Base-by-base conservation (phyloP, 53 echinoderm and acorn worm genomes). In the Henricia sp. region DNA sequence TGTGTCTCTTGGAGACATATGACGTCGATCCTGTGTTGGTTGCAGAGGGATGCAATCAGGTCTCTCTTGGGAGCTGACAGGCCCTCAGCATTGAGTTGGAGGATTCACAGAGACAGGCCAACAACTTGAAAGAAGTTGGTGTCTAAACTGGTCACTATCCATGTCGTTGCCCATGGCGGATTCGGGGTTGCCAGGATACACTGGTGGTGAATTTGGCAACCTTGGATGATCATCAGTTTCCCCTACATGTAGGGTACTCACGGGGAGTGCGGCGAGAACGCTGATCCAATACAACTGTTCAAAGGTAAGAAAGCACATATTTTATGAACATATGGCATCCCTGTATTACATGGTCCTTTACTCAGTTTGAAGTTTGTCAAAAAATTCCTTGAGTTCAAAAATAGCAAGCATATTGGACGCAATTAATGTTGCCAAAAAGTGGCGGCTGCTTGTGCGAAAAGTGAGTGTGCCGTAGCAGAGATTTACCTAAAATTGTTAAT, bases 171-270 rank as follows among this genome's bases (percentile, higher is more conserved):
- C 62, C 32, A 30, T 62, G 62, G 32, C 32, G 28, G 28, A 28
- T 62, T 62, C 62, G 28, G 28, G 62, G 62, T 29, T 62, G 29
- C 32, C 62, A 62, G 28, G 62, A 26, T 26, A 11, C 17, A 29
- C 17, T 33, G 28, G 32, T 4, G 28, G 17, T 62, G 55, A 62
- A 62, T 62, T 62, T 62, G 32, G 33, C 32, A 33, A 28, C 6
- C 62, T 62, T 9, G 62, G 28, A 62, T 29, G 62, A 62, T 62
- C 62, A 62, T 62, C 33, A 28, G 62, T 29, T 62, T 62, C 62
- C 62, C 28, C 62, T 29, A 26, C 8, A 30, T 6, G 8, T 29
- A 28, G 33, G 62, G 62, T 62, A 62, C 62, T 62, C 29, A 62
- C 62, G 29, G 67, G 20, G 54, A n/a, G 20, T n/a, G 54, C 54